Conservation (phyloP, 2,797 vertebrate species). For the Gymnothorax reevesii region DNA sequence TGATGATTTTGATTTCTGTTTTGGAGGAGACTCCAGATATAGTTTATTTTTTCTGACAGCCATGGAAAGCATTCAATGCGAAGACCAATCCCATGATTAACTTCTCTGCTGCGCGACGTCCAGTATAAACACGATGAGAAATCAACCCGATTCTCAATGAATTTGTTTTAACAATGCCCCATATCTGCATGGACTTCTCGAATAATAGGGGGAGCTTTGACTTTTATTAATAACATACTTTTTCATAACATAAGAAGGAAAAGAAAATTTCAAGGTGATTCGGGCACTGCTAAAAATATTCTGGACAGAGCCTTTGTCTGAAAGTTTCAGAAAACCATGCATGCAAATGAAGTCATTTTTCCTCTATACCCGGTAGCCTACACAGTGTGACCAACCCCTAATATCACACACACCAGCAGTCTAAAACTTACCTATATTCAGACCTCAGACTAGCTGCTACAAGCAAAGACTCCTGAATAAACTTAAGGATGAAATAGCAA, state of each 20-base stretch:
- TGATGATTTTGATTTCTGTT: neutral
- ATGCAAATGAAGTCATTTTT: neutral
- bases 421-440: neutral
- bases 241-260: neutral
- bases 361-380: neutral
- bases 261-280: neutral
- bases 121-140: neutral
- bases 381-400: neutral
- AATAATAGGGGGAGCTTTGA: neutral
- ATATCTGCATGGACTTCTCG: neutral
- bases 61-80: neutral
- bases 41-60: neutral
- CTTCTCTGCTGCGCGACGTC: neutral
- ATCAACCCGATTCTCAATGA: neutral
- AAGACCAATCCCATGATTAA: neutral
- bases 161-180: neutral
- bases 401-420: neutral
- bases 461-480: neutral
- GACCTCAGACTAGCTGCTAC: neutral
- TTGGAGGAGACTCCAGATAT: neutral
- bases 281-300: neutral
- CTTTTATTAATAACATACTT: neutral
- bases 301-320: neutral
- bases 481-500: too few relatives aligned
- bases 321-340: neutral